A percentile compares a stretch with the other conserved stretches of the same genome.
These are phyloP conservation scores for Acrocephalus scirpaceus DNA, from an alignment of 2,797 vertebrate species.

Conservation along the genomic window DNA sequence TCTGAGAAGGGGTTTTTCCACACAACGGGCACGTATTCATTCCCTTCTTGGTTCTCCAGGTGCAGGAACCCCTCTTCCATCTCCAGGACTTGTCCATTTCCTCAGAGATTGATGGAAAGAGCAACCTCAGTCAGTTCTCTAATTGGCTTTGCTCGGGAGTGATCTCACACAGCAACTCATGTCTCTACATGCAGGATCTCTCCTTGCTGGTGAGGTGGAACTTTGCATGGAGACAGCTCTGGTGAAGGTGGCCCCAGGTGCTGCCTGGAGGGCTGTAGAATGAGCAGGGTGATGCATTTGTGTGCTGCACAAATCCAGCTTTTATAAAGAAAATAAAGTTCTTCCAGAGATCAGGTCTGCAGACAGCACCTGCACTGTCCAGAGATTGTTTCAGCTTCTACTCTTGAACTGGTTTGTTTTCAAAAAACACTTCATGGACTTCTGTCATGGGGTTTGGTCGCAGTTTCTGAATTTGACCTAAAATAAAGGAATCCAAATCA, in stretches of 20 bases:
- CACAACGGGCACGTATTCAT: rapidly evolving
- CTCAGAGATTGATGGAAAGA: neutral
- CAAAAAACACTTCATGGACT: neutral
- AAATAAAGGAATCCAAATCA: neutral
- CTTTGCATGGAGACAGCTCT: neutral
- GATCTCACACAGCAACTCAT: neutral
- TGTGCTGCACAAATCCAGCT: neutral
- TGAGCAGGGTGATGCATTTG: neutral
- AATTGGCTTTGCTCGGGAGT: neutral
- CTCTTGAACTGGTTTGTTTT: neutral
- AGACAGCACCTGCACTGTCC: neutral
- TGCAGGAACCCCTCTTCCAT: neutral
- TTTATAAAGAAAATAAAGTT: neutral
- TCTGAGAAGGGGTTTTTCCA: neutral
- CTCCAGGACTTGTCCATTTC: neutral
- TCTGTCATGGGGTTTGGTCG: neutral
- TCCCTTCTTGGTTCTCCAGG: neutral
- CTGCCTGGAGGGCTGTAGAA: neutral
- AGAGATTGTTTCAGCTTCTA: neutral
- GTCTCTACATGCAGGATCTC: neutral
- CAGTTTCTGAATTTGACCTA: neutral
- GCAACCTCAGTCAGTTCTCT: neutral
- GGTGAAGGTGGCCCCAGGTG: neutral
- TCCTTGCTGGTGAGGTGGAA: neutral
- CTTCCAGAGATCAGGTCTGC: neutral